Base-by-base conservation (phyloP, 2,888 invertebrate genomes). In the Papilio elwesi region DNA sequence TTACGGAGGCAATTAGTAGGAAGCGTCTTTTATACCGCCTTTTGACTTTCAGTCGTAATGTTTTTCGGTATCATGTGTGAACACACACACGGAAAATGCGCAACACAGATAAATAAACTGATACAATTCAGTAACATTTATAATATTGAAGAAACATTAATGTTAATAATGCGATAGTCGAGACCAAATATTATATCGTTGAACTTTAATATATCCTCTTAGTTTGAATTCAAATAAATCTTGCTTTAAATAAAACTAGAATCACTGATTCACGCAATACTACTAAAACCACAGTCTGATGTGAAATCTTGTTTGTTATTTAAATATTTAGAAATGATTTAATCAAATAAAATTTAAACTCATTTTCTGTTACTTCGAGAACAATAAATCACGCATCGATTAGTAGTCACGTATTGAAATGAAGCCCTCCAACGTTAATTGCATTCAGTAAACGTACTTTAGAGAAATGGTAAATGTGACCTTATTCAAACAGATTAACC, bases 351-450 rank as follows among this genome's bases (percentile, higher is more conserved):
- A 68, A 36, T 13, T 13, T n/a, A 38, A 48, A 57, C 48, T 48
- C 26, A 55, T 36, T 36, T 2, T 26, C 55, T 15, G n/a, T n/a
- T 15, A 36, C 68, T 64, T 64, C 55, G 43, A 47, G 59, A 59
- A 73, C 43, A 51, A 43, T 65, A 73, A 73, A 69, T 73, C 73
- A 59, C 47, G 57, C 69, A 65, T 59, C 65, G 65, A 65, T 73
- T 73, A 69, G 49, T 69, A 11, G 38, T 6, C 51, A 52, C n/a
- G 65, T 65, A 69, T 65, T 62, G 69, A 73, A 68, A 69, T 64
- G 73, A 73, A 73, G 15, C 73, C 73, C 65, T 73, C 12, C 69
- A 73, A 73, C 38, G 69, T 65, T 73, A 73, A 69, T 66, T 73
- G 69, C 69, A 73, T 73, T 69, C 69, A 69, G 73, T 49, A 69